Base-by-base conservation (phyloP, 2,888 invertebrate species). In the Cerastoderma edule region DNA sequence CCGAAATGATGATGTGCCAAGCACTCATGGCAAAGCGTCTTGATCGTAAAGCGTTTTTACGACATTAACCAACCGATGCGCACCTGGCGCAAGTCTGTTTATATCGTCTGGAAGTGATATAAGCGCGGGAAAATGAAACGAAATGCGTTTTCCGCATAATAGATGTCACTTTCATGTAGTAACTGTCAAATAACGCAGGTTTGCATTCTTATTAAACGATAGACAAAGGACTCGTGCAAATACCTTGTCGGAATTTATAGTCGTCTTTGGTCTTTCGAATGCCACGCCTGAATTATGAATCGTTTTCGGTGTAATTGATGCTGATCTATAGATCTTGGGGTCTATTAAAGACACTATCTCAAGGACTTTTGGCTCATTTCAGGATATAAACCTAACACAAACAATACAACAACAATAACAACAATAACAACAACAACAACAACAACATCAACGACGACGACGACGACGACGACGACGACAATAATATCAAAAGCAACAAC, bases 141-240 rank as follows among this genome's bases (percentile, higher is more conserved):
- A 39, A 60, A 24, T 60, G 60, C 60, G 39, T 39, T 60, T 60
- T 60, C 60, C 39, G 60, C 60, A 60, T 60, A 60, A 60, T 60
- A 39, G n/a, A 60, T 60, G 60, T 60, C 60, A 60, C 35, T 60
- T 60, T 60, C n/a, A 22, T n/a, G 60, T 39, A 39, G n/a, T n/a
- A 60, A 6, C 60, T 60, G 60, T 60, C 60, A 60, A 60, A 39
- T 60, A 60, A 60, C 22, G 39, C 30, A 35, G 35, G 30, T 60
- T 60, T 39, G 39, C 39, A 39, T 39, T 60, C 60, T 60, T 60
- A 32, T 39, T 39, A 60, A 60, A n/a, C 24, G 39, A 39, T 60
- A 60, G 39, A 60, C 60, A 60, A 60, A 60, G 60, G 1, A 60
- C 19, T 28, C 32, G 22, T 60, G 27, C 24, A 24, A 33, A n/a